Percentiles rank a stretch among this genome's conserved stretches.
Evolutionary conservation across 2,888 invertebrate species (phyloP).

Genomic region (Ceriagrion tenellum): DNA sequence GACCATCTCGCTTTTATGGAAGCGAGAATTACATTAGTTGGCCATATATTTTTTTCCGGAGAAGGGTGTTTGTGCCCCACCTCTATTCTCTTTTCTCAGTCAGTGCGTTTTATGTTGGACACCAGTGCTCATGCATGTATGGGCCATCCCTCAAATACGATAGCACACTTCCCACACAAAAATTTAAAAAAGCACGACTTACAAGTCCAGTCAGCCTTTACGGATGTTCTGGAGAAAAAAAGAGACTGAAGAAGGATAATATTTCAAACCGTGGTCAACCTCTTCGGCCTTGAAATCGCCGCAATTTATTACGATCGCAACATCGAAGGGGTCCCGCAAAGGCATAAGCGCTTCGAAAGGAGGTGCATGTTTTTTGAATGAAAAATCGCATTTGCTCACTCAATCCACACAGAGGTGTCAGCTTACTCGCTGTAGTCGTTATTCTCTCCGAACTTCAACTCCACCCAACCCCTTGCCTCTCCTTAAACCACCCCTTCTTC

Average conservation of each 20-base stretch:
- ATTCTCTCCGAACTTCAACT: neutral
- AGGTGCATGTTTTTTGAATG: neutral
- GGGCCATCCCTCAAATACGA: neutral
- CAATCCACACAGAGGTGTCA: conserved; percentile 28
- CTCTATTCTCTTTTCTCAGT: neutral
- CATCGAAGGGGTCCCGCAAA: neutral
- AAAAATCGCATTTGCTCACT: conserved; percentile 50
- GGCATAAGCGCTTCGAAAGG: neutral
- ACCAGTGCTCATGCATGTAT: neutral
- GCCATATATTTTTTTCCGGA: neutral
- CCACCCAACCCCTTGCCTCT: too few species aligned
- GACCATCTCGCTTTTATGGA: neutral
- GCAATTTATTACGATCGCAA: neutral
- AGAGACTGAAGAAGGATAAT: neutral
- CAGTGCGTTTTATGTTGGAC: neutral
- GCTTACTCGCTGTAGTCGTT: conserved; percentile 31
- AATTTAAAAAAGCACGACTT: neutral
- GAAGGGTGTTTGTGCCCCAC: neutral
- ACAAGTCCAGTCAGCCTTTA: neutral
- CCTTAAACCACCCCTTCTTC: neutral
- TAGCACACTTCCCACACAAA: neutral
- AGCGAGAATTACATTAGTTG: neutral
- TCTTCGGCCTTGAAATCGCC: neutral
- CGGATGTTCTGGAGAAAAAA: neutral
- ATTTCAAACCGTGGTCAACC: neutral